Base-by-base conservation (phyloP, 2,888 invertebrate species). In the Apamea crenata region DNA sequence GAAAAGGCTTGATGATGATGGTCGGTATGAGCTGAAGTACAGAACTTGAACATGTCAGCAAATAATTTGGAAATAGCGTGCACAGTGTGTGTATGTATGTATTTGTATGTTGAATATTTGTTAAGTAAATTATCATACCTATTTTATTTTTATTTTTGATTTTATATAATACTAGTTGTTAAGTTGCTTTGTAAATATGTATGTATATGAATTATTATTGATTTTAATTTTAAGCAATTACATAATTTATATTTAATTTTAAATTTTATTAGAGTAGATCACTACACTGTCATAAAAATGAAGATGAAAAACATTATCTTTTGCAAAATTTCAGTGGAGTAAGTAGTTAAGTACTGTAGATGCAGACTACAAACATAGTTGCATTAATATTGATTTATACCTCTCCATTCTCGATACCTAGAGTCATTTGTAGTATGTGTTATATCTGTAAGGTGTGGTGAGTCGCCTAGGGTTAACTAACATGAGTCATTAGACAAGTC, bases 371-470 rank as follows among this genome's bases (percentile, higher is more conserved):
- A 82, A 90, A 91, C 90, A 90, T 89, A 87, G 90, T 91, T 90
- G 87, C 91, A 91, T 93, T 90, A 92, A 91, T 93, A 94, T 94
- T 93, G 92, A 94, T 93, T 93, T 91, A 93, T 93, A 90, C 86
- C 88, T 88, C 89, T 88, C 90, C 92, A 91, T 93, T 93, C 92
- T 90, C 82, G 90, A 89, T 91, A 89, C 83, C 89, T 87, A 87
- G 79, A 91, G 90, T 93, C 90, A 93, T 94, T 94, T 93, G 91
- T 93, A 93, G 90, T 91, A 91, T 90, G 91, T 91, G 91, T 90
- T 92, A 91, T 90, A 92, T 88, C 87, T 90, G 78, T 86, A 87
- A 93, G 92, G 92, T 92, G 93, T 90, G 92, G 90, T 87, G 59
- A 81, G 50, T 21, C 40, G 40, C 56, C 53, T 85, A 90, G 91